Conservation (phyloP, 2,113 vertebrate genomes). For the Halichoerus grypus region DNA sequence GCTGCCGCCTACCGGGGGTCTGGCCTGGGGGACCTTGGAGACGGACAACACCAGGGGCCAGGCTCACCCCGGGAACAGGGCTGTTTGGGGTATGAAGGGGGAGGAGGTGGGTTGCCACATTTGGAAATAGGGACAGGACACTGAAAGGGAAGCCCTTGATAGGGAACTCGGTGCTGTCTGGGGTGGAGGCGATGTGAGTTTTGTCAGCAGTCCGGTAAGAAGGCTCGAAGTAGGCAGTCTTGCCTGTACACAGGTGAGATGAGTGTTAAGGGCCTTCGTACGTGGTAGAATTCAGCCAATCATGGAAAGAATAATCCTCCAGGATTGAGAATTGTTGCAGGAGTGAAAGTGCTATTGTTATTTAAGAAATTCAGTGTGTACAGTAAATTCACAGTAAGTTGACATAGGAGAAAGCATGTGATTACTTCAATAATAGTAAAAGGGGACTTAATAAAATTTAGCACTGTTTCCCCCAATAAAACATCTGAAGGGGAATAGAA, state of each 20-base stretch:
- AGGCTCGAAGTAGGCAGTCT: not conserved
- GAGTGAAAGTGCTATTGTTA: not conserved
- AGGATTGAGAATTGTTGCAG: not conserved
- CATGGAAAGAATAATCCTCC: not conserved
- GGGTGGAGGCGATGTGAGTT: not conserved
- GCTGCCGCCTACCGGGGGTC: not conserved
- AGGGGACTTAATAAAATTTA: not conserved
- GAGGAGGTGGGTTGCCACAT: not conserved
- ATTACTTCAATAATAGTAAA: not conserved
- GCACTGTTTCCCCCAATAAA: not conserved
- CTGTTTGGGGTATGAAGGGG: not conserved
- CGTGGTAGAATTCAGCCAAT: not conserved
- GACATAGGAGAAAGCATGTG: not conserved
- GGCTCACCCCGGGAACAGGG: not conserved
- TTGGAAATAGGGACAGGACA: not conserved
- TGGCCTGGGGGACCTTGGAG: not conserved
- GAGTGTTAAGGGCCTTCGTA: not conserved
- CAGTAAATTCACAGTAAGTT: not conserved
- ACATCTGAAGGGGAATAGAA: not conserved
- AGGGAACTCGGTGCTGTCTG: not conserved
- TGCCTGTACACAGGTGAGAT: not conserved
- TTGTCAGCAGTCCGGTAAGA: not conserved
- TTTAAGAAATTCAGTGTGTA: not conserved
- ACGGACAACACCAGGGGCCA: not conserved
- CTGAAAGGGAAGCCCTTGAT: not conserved